Conservation (phyloP, 2,113 vertebrate genomes). For the Galemys pyrenaicus region DNA sequence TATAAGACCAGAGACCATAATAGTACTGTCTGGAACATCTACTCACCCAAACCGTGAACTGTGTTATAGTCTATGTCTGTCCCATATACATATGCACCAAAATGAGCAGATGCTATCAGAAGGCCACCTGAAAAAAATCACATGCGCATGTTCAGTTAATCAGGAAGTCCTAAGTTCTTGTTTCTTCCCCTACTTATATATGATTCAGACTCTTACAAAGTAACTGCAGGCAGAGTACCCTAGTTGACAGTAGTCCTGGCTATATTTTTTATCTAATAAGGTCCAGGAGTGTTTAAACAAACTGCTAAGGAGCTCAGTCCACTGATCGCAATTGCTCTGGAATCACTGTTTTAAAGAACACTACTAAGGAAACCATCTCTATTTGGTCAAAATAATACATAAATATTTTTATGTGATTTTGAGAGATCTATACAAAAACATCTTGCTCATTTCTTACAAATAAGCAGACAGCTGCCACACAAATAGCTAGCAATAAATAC, state of each 20-base stretch:
- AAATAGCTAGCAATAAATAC: conserved; percentile 20
- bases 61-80: conserved; percentile 98
- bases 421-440: conserved; percentile 1
- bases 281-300: not conserved
- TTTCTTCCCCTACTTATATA: not conserved
- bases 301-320: not conserved
- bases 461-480: not conserved
- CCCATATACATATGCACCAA: conserved; percentile 96
- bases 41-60: conserved; percentile 94
- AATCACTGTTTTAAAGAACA: not conserved
- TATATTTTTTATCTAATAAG: not conserved
- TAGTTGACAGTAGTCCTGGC: not conserved
- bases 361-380: not conserved
- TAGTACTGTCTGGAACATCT: not conserved
- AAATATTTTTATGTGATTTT: conserved; percentile 47
- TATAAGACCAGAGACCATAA: not conserved
- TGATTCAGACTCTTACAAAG: conserved; percentile 20
- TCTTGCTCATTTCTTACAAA: conserved; percentile 32
- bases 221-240: not conserved
- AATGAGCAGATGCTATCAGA: conserved; percentile 95
- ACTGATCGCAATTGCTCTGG: not conserved
- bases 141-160: conserved; percentile 8
- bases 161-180: not conserved
- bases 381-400: conserved; percentile 31
- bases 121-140: conserved; percentile 90